Percentiles rank a stretch among this genome's conserved stretches.
Conservation (phyloP, 2,888 invertebrate genomes). For the Oegoconia quadripuncta region DNA sequence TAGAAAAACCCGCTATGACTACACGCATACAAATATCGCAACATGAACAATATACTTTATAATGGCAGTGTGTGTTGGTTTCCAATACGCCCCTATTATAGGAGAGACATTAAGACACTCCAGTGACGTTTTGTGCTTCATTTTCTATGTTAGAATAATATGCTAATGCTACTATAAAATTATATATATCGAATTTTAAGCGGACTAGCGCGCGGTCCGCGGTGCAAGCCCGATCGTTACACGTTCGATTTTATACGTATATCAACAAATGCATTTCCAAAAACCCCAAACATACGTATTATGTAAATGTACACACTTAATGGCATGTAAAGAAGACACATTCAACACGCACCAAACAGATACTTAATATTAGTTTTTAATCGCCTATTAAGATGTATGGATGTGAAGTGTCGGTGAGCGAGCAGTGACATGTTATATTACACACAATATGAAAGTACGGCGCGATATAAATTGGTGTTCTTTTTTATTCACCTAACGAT, state of each 20-base stretch:
- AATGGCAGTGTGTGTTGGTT: slow-evolving; percentile 74
- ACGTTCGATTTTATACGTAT: slow-evolving; percentile 58
- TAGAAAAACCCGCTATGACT: slow-evolving; percentile 40
- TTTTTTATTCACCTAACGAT: slow-evolving; percentile 14
- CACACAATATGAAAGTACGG: slow-evolving; percentile 27
- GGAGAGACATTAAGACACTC: slow-evolving; percentile 60
- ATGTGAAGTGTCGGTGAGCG: slow-evolving; percentile 36
- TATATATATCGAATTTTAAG: slow-evolving; percentile 49
- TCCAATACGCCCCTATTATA: slow-evolving; percentile 45
- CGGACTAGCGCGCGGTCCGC: slow-evolving; percentile 66
- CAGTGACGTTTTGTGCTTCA: slow-evolving; percentile 67
- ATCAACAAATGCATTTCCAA: slow-evolving; percentile 73
- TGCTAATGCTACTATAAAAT: slow-evolving; percentile 63
- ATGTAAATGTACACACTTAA: slow-evolving; percentile 62
- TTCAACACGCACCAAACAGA: slow-evolving; percentile 67
- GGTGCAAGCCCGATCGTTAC: slow-evolving; percentile 68
- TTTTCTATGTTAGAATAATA: slow-evolving; percentile 51
- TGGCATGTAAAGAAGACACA: slow-evolving; percentile 73
- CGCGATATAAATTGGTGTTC: slow-evolving; percentile 32
- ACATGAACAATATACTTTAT: slow-evolving; percentile 49
- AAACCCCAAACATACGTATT: slow-evolving; percentile 62
- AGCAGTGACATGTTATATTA: slow-evolving; percentile 23
- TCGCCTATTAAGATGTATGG: slow-evolving; percentile 40
- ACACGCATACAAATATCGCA: slow-evolving; percentile 53
- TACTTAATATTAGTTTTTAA: slow-evolving; percentile 51